Base-by-base conservation (phyloP, 1,140 invertebrate species). In the Drosophila arawakana region DNA sequence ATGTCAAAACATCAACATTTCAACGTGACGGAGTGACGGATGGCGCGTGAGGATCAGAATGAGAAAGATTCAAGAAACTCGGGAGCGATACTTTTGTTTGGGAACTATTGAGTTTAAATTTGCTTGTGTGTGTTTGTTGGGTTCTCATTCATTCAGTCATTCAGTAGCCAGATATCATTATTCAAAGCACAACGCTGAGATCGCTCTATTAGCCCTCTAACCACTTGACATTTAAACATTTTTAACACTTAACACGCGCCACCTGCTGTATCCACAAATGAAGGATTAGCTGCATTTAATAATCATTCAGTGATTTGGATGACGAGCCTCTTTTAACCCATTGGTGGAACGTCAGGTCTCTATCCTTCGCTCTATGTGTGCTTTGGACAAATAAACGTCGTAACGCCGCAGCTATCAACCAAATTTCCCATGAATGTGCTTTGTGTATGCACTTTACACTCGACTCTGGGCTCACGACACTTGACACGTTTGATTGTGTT, bases 1-100 rank as follows among this genome's bases (percentile, higher is more conserved):
- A 67, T 88, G 83, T 86, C 83, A 86, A 86, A 88, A 86, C 84
- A 88, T 83, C 76, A 77, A 73, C 69, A 75, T 83, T 73, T 79
- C 73, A 78, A 79, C 65, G 62, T 76, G 57, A 63, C 66, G 80
- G 73, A 84, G 62, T 83, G 80, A 88, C 83, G 69, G 80, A 86
- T 83, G 80, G 73, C 72, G 76, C 76, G 76, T 83, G 84, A 88
- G 84, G 82, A 88, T 86, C 83, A 59, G 70, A 59, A 47, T 52
- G 55, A 9, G 35, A 37, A 25, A 37, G 35, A 61, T 10, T 62
- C 7, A 15, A 41, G 15, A 41, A 52, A 54, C 35, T 49, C 54
- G 39, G 62, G 44, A 59, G 55, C 61, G 61, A 57, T 80, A 82
- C 83, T 82, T 79, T 60, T 62, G 61, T 76, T 43, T 81, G 37